These are phyloP conservation scores for Drosophila seguyi DNA, from an alignment of 1,140 invertebrate species.

Conservation along the genomic window DNA sequence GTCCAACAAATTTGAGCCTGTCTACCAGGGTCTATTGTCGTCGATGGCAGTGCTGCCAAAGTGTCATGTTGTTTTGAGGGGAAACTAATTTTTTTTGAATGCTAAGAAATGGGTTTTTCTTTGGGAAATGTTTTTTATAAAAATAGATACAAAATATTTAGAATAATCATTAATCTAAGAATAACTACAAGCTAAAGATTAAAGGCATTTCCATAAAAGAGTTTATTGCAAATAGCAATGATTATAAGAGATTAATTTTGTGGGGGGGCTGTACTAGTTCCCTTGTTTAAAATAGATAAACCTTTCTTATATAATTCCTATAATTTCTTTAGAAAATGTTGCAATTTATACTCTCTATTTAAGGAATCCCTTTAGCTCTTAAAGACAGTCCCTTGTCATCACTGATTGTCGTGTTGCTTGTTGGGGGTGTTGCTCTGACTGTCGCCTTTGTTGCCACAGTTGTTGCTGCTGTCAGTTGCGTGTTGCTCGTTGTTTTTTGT, in stretches of 20 bases:
- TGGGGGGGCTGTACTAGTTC: too few species aligned
- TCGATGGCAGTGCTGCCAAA: constrained; percentile 4
- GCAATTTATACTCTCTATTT: not conserved
- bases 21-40: constrained; percentile 34
- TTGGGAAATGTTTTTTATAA: not conserved
- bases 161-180: not conserved
- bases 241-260: too few species aligned
- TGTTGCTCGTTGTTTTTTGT: constrained; percentile 45
- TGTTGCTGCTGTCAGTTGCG: constrained; percentile 63
- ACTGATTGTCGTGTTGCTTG: constrained; percentile 47
- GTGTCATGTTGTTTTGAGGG: not conserved
- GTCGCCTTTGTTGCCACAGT: constrained; percentile 27
- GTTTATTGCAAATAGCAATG: too few species aligned
- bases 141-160: too few species aligned
- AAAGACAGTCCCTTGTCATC: not conserved
- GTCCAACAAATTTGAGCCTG: constrained; percentile 65
- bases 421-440: constrained; percentile 49
- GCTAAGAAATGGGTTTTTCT: not conserved
- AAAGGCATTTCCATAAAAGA: not conserved
- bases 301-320: not conserved
- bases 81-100: not conserved
- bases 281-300: too few species aligned
- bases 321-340: not conserved
- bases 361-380: not conserved
- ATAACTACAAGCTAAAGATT: not conserved